Base-by-base conservation (phyloP, 2,888 invertebrate species). In the Branchinecta sandiegonensis region DNA sequence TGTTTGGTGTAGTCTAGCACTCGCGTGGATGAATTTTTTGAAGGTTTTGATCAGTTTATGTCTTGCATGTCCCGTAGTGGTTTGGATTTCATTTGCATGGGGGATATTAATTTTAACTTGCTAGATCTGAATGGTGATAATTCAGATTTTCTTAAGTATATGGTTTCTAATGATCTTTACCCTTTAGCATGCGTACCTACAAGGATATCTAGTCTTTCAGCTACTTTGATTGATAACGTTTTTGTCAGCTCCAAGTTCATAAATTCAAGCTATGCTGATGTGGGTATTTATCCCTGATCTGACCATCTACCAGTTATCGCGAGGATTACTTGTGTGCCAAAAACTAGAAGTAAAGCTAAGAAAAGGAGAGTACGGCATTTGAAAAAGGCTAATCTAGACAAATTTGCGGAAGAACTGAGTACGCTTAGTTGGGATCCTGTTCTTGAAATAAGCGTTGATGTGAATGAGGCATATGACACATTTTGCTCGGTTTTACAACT, bases 1-100 rank as follows among this genome's bases (percentile, higher is more conserved):
- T 48, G 50, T 48, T 48, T 48, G 50, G 50, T 48, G 50, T 48
- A 48, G n/a, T n/a, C 11, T 48, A 11, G 50, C 50, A 48, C 50
- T 48, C 50, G 50, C 50, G 50, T 48, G 50, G 50, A 48, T 48
- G 50, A 48, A 48, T 48, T 48, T n/a, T 48, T 48, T 48, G 50
- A 48, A 11, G n/a, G 50, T 48, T 48, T 48, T 48, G n/a, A 48
- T 48, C 11, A 48, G 50, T 48, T 48, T 11, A 48, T 48, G 11
- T 48, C 11, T 48, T 48, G n/a, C 50, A 48, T 48, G 50, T 48
- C 50, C 50, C 50, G 50, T 11, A 48, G 50, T 48, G 50, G 50
- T 48, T 48, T 48, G 50, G 50, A 48, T n/a, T 48, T 48, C 50
- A 48, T 48, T 48, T 48, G 11, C 50, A 48, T 48, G n/a, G 50